Base-by-base conservation (phyloP, 2,888 invertebrate genomes). In the Incurvaria masculella region DNA sequence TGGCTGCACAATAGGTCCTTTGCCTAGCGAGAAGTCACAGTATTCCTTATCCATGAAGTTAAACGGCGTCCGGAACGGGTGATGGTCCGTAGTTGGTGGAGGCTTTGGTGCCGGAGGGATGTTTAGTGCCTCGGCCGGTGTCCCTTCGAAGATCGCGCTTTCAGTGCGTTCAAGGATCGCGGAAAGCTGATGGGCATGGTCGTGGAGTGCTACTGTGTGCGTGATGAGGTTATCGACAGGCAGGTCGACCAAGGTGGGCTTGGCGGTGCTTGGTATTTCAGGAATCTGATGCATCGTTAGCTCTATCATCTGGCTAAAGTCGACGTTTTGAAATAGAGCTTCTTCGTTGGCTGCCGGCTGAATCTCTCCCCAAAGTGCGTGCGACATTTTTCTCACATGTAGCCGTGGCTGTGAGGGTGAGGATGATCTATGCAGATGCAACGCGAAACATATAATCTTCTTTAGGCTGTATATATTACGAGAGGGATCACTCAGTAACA, bases 251-350 rank as follows among this genome's bases (percentile, higher is more conserved):
- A 76, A 72, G 1, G 72, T 69, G 1, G 74, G 72, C 59, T 78
- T 74, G 2, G 74, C 75, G 23, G 69, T 66, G 42, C 73, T 76
- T 0, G 74, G 72, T 57, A 74, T 73, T 63, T 78, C 78, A 2
- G 78, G 75, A 47, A 79, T 78, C 49, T 76, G 76, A 59, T 76
- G 78, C 74, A 79, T 69, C 6, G 78, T 79, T 42, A 78, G 60
- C 58, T 79, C 79, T 44, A 79, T 79, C 17, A 79, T 74, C 1
- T 79, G 79, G 50, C 73, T 75, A 52, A 79, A 79, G 54, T 79
- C 78, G 2, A 78, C 78, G 45, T 64, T 73, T 52, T 75, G 74
- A 19, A 72, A 55, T 52, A 72, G 55, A 1, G 66, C 61, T 45
- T 73, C 69, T 44, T 74, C 69, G 21, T 61, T 61, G 42, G 58